These are phyloP conservation scores for Dendrolimus kikuchii DNA, from an alignment of 1,140 invertebrate genomes.

Conservation along the genomic window DNA sequence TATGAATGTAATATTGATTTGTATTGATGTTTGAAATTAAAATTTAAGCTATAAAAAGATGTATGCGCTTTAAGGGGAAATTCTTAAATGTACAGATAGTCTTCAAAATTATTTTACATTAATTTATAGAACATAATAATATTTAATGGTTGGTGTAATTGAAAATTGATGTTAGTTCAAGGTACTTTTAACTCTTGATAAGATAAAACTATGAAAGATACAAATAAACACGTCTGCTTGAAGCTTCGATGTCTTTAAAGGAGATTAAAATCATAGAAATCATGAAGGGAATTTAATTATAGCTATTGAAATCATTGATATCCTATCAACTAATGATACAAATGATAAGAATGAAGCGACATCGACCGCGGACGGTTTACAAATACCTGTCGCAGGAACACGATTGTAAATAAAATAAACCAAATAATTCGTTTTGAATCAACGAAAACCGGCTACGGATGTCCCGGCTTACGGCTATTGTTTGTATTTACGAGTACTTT, in stretches of 20 bases:
- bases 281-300: constrained; percentile 20
- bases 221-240: not conserved
- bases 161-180: too few species aligned
- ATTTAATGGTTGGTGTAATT: too few species aligned
- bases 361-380: constrained; percentile 9
- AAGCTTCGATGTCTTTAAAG: constrained; percentile 4
- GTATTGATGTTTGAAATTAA: too few species aligned
- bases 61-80: too few species aligned
- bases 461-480: constrained; percentile 29
- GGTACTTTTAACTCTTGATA: too few species aligned
- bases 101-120: too few species aligned
- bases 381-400: constrained; percentile 23
- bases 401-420: constrained; percentile 33
- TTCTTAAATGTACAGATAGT: too few species aligned
- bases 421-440: constrained; percentile 5
- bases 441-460: constrained; percentile 29
- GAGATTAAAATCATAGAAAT: constrained; percentile 11
- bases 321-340: constrained; percentile 19
- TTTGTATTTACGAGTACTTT: constrained; percentile 47
- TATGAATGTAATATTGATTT: too few species aligned
- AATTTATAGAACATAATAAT: too few species aligned
- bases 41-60: too few species aligned
- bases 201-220: too few species aligned
- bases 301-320: constrained; percentile 15
- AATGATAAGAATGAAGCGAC: constrained; percentile 20